A percentile compares a stretch with the other conserved stretches of the same genome.
Conservation (phyloP, 1,140 invertebrate species). For the Spodoptera frugiperda region DNA sequence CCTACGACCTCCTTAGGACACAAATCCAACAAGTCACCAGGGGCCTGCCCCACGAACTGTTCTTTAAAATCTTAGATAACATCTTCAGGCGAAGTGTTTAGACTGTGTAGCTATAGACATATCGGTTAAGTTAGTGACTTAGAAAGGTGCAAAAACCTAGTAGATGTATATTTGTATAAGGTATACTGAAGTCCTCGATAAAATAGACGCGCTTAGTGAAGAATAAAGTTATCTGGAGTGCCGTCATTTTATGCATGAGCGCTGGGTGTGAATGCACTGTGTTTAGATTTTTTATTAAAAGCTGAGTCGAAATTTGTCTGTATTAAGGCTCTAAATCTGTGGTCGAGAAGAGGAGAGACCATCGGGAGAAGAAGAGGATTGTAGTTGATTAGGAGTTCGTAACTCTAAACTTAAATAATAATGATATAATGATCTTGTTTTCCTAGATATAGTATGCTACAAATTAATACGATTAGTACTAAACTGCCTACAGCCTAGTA, state of each 20-base stretch:
- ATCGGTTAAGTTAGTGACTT: slow-evolving; percentile 38
- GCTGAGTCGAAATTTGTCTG: not conserved
- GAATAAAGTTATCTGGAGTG: slow-evolving; percentile 18
- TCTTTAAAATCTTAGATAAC: slow-evolving; percentile 93
- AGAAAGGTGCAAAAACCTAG: slow-evolving; percentile 25
- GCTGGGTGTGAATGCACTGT: slow-evolving; percentile 23
- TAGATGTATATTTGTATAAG: slow-evolving; percentile 42
- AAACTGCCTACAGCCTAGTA: slow-evolving; percentile 6
- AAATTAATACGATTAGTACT: slow-evolving; percentile 5
- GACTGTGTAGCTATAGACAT: slow-evolving; percentile 37
- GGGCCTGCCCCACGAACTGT: slow-evolving; percentile 93
- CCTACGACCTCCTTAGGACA: slow-evolving; percentile 92
- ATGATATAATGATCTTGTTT: too few species aligned
- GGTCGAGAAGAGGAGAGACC: not conserved
- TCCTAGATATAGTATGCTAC: not conserved
- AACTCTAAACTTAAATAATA: not conserved
- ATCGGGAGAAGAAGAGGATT: slow-evolving; percentile 17
- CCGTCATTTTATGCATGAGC: slow-evolving; percentile 24
- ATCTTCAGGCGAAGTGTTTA: slow-evolving; percentile 90
- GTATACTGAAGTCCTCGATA: slow-evolving; percentile 37
- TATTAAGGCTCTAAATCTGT: not conserved
- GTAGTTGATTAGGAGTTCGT: not conserved
- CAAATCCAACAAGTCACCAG: slow-evolving; percentile 95
- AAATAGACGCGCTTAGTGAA: slow-evolving; percentile 23
- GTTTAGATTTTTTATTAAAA: slow-evolving; percentile 27